Conservation (phyloP, 2,888 invertebrate genomes). For the Gasteruption jaculator region DNA sequence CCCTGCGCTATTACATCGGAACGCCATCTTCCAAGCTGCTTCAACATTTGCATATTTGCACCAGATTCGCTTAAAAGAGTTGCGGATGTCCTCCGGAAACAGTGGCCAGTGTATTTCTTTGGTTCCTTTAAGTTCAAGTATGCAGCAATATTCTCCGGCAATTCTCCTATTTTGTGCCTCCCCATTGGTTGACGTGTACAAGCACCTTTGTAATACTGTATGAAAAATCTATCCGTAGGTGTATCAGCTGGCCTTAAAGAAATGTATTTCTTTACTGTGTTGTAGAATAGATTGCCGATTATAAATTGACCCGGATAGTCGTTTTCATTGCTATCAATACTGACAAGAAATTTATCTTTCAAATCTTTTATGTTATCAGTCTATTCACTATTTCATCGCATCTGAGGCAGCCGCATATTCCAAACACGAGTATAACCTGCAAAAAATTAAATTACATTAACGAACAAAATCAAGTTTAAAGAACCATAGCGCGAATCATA, state of each 20-base stretch:
- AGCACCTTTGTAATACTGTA: constrained; percentile 21
- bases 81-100: constrained; percentile 22
- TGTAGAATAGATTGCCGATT: constrained; percentile 21
- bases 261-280: constrained; percentile 19
- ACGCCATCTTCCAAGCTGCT: constrained; percentile 22
- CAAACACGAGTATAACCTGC: constrained; percentile 24
- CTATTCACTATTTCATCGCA: constrained; percentile 20
- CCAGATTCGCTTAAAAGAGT: constrained; percentile 22
- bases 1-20: constrained; percentile 18
- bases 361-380: constrained; percentile 20
- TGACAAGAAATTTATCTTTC: constrained; percentile 17
- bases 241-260: constrained; percentile 16
- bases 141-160: constrained; percentile 18
- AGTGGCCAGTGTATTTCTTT: constrained; percentile 23
- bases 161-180: constrained; percentile 22
- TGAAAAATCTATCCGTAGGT: constrained; percentile 23
- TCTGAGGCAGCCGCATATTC: constrained; percentile 20
- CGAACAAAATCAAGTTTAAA: constrained; percentile 8
- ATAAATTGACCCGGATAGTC: constrained; percentile 20
- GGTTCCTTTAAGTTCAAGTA: constrained; percentile 17
- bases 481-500: no score
- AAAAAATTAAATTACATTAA: constrained; percentile 16
- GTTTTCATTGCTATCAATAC: constrained; percentile 20
- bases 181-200: constrained; percentile 20
- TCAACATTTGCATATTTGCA: constrained; percentile 18